Evolutionary conservation across 2,113 vertebrate species (phyloP), one percentile per base, ranked within the genome.

Genomic region (Apodemus sylvaticus): DNA sequence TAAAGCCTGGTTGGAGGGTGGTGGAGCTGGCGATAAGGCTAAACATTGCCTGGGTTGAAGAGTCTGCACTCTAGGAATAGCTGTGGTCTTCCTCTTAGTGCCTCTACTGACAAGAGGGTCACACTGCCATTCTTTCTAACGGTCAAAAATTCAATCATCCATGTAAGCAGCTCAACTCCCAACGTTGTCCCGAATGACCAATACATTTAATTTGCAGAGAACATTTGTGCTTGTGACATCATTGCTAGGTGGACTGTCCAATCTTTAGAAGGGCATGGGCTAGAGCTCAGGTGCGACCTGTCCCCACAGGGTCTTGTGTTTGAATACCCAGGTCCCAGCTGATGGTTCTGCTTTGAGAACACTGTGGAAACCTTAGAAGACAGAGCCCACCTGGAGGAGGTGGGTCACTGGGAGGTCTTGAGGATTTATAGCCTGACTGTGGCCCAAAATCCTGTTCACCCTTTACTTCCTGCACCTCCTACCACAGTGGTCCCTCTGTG

Each of bases 231-330:
- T 73, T 66, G 17, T 55, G 88, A 48, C 22, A 8, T 73, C 55
- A 7, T 55, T n/a, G 19, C 22, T 17, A 24, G 39, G 7, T 9
- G 24, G 48, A 4, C 16, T 51, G 76, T 42, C 51, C 48, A 51
- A 13, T 34, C 39, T 70, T 31, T 1, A 3, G 73, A 45, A 2
- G 36, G 62, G 24, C 10, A 16, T 20, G 2, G 0, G 6, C 34
- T 7, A 2, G 26, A 42, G 16, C 17, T 39, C 0, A 12, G 17
- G 39, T 83, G 81, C 31, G 58, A 45, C 42, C 12, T 83, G n/a
- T 17, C n/a, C 24, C 12, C 24, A 29, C 6, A 62, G 81, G 12
- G 42, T 42, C 58, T 66, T 86, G 24, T 45, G 12, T 45, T 64
- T 48, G 58, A 66, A 45, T 8, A 34, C 22, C 31, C 11, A n/a